Base-by-base conservation (phyloP, 2,113 vertebrate species). In the Pollimyrus isidori region DNA sequence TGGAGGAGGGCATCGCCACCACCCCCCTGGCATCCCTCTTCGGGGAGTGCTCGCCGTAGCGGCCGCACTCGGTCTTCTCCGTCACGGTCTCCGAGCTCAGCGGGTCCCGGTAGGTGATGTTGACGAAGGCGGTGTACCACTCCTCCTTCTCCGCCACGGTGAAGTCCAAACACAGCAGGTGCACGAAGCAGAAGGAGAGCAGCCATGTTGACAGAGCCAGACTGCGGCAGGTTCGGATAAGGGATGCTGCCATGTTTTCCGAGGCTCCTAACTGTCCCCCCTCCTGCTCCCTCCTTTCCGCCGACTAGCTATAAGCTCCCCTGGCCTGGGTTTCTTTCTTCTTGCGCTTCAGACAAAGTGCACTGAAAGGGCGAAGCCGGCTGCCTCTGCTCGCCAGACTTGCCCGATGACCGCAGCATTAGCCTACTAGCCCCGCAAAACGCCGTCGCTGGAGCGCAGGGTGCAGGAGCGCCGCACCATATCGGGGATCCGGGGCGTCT, bases 91-190 rank as follows among this genome's bases (percentile, higher is more conserved):
- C 96, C 15, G 94, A 91, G 0, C 95, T 95, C 52, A 93, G 93
- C 30, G 98, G 97, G 92, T 99, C 98, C 62, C 94, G 92, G 91
- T 99, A 98, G 91, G 97, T 98, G 94, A 99, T 97, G 96, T 99
- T 99, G 90, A 99, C 97, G 92, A 99, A 99, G 23, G 98, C 98
- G 10, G 98, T 99, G 97, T 99, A 99, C 98, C 98, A 99, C 90
- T 99, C 98, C 94, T 99, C 98, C 92, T 98, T 99, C 96, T 99
- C 98, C 11, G 98, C 98, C 89, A 98, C 98, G 9, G 98, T 98
- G 93, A 99, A 98, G 96, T 99, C 98, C 96, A 99, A 93, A 93
- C 98, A 98, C 90, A 99, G 95, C 94, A 98, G 93, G 96, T 98
- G 98, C 91, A 99, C 97, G 94, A 98, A 99, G 94, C 97, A 98